Evolutionary conservation across 2,888 invertebrate genomes (phyloP).

Genomic region (Pteria penguin): DNA sequence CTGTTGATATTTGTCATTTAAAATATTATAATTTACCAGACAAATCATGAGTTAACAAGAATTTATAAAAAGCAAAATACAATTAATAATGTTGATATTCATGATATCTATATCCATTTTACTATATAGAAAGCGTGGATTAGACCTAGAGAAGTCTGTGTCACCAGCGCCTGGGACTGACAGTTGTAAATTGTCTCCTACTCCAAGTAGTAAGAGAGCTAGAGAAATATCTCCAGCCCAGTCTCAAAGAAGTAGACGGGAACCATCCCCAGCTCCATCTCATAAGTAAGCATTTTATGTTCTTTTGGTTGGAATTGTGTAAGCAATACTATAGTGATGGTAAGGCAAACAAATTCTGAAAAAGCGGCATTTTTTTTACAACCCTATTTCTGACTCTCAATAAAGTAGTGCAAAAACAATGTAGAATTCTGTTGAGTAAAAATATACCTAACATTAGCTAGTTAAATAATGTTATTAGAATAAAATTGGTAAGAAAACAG

Average conservation of each 20-base stretch:
- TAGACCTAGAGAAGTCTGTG: constrained; percentile 28
- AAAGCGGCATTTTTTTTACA: not conserved
- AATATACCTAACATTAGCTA: too few relatives aligned
- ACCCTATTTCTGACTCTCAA: too few relatives aligned
- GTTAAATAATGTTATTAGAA: too few relatives aligned
- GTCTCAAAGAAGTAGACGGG: constrained; percentile 20
- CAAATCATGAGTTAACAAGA: too few relatives aligned
- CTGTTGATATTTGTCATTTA: too few relatives aligned
- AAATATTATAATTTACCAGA: too few relatives aligned
- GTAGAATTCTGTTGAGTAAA: too few relatives aligned
- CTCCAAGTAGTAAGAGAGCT: constrained; percentile 47
- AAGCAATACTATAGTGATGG: too few relatives aligned
- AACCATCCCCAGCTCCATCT: constrained; percentile 41
- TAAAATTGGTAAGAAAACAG: too few relatives aligned
- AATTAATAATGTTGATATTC: not conserved
- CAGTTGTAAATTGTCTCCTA: constrained; percentile 16
- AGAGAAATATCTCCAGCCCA: constrained; percentile 50
- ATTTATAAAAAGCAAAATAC: not conserved
- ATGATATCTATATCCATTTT: not conserved
- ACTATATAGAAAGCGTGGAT: constrained; percentile 19
- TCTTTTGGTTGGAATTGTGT: too few relatives aligned
- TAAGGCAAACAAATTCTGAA: not conserved
- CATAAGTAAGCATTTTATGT: not conserved
- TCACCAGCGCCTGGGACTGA: constrained; percentile 25
- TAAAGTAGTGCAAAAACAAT: too few relatives aligned